These are phyloP conservation scores for Dicaeum eximium DNA, from an alignment of 2,113 vertebrate genomes.

Conservation along the genomic window DNA sequence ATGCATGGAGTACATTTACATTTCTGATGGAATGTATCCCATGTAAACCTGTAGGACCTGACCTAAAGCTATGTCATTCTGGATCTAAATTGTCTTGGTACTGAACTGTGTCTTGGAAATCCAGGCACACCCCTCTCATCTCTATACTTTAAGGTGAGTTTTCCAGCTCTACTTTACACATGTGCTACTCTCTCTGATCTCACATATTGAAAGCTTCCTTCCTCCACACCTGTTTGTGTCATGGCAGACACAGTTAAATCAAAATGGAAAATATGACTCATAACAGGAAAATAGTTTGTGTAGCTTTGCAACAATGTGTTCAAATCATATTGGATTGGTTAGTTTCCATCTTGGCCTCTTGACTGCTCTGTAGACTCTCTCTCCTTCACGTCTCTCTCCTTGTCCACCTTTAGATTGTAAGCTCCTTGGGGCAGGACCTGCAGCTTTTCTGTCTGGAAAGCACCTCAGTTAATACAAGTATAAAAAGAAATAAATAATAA, in stretches of 20 bases:
- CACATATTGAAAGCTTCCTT: not conserved
- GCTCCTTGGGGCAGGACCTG: conserved; percentile 28
- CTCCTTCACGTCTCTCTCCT: not conserved
- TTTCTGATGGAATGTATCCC: not conserved
- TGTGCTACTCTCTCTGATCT: not conserved
- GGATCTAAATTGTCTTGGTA: not conserved
- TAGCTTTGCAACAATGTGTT: not conserved
- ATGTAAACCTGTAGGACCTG: not conserved
- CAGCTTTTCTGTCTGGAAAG: conserved; percentile 46
- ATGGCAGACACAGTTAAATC: not conserved
- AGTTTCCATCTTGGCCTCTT: not conserved
- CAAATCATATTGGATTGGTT: not conserved
- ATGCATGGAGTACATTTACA: not conserved
- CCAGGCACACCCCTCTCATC: not conserved
- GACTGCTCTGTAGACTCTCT: not conserved
- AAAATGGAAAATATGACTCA: not conserved
- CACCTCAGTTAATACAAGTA: conserved; percentile 22
- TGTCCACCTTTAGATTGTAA: conserved; percentile 45
- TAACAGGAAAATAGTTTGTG: not conserved
- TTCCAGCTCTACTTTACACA: not conserved
- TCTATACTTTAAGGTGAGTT: not conserved
- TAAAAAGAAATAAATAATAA: conserved; percentile 55
- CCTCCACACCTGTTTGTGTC: not conserved
- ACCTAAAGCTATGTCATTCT: not conserved
- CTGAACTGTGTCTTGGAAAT: not conserved